These are phyloP conservation scores for Vireo altiloquus DNA, from an alignment of 2,113 vertebrate genomes.

Conservation along the genomic window DNA sequence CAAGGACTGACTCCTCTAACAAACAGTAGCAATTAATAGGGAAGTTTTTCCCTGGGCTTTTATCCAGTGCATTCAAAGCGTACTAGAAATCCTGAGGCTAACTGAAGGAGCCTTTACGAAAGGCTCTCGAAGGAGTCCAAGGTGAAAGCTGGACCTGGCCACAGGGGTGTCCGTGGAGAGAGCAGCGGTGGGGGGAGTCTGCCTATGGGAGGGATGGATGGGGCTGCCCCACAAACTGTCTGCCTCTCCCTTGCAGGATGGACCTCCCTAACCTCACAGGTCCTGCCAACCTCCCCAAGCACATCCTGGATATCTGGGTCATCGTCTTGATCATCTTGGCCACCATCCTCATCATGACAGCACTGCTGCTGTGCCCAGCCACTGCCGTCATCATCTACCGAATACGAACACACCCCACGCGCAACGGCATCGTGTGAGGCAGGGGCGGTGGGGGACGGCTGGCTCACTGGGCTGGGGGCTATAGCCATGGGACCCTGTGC, in stretches of 20 bases:
- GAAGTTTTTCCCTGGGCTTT: neutral
- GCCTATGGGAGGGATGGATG: neutral
- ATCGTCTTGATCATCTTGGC: conserved; percentile 80
- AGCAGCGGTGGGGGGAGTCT: rapidly evolving
- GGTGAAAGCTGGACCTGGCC: neutral
- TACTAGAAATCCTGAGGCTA: neutral
- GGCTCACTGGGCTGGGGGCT: neutral
- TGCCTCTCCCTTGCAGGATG: conserved; percentile 59
- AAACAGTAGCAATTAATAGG: neutral
- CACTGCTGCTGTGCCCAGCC: conserved; percentile 76
- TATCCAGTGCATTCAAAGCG: neutral
- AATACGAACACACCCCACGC: conserved; percentile 71
- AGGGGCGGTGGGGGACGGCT: rapidly evolving
- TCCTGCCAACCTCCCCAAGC: conserved; percentile 61
- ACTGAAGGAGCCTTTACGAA: neutral
- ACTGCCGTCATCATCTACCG: conserved; percentile 76
- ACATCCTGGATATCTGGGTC: conserved; percentile 81
- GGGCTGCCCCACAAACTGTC: neutral
- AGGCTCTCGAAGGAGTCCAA: neutral
- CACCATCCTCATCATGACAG: conserved; percentile 79
- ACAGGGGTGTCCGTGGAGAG: neutral
- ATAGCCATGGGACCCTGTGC: neutral
- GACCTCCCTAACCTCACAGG: neutral
- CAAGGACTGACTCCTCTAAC: neutral
- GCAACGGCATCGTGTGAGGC: conserved; percentile 64